Conservation (phyloP, 2,888 invertebrate genomes). For the Megaustenia siamemsis region DNA sequence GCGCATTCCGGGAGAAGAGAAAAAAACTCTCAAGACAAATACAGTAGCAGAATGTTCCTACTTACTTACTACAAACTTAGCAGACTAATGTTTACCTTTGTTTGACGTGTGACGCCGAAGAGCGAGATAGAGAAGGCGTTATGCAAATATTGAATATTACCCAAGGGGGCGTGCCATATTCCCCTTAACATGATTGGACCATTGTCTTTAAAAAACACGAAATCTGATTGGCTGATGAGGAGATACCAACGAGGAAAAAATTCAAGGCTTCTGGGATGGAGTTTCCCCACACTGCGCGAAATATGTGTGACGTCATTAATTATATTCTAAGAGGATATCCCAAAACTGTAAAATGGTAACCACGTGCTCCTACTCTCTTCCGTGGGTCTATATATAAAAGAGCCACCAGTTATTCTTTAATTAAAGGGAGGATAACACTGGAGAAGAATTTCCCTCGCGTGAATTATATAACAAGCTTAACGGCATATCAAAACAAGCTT, state of each 20-base stretch:
- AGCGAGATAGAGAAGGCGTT: neutral
- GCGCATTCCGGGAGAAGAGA: no score
- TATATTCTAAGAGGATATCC: conserved; percentile 9
- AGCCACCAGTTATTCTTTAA: neutral
- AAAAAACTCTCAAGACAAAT: no score
- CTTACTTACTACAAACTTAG: no score
- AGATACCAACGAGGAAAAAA: neutral
- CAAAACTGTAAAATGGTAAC: neutral
- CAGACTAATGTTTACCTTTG: neutral
- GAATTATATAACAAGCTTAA: no score
- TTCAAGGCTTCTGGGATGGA: neutral
- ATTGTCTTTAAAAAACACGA: neutral
- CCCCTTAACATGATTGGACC: neutral
- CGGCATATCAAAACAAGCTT: no score
- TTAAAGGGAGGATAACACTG: neutral
- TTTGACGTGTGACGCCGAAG: neutral
- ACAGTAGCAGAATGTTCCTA: no score
- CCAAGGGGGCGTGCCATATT: neutral
- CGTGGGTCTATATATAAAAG: neutral
- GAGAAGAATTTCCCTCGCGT: no score
- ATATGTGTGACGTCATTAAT: conserved; percentile 30
- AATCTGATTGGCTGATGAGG: neutral
- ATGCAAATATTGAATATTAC: neutral
- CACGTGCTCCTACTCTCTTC: neutral
- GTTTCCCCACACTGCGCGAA: neutral